Evolutionary conservation across 2,888 invertebrate species (phyloP), one percentile per base, ranked within the genome.

Genomic region (Leptogaster cylindrica): DNA sequence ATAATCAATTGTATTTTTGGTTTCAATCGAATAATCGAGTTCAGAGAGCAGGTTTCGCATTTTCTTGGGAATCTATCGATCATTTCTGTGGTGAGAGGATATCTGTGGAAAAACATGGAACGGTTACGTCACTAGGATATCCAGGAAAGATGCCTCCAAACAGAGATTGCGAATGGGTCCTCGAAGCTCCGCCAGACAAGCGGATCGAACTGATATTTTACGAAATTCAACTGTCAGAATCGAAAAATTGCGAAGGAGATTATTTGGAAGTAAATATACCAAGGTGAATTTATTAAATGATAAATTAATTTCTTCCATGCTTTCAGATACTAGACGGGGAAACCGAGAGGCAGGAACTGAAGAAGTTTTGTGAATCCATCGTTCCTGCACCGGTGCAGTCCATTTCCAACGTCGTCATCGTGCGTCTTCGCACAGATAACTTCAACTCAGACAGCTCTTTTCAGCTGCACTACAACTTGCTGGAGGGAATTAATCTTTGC

Each of bases 91-190:
- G 95, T 55, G 91, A 88, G 0, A 81, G 81, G 5, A 74, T 89
- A 0, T 84, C 83, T 0, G 61, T 75, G 2, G 77, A 79, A 0
- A 81, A 84, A 2, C 87, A 89, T 73, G 96, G 96, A 0, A 84
- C 87, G 0, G 86, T 97, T 36, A 86, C 85, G 67, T 94, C 95
- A 0, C 96, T 96, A 0, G 95, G 95, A 0, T 93, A 91, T 72
- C 96, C 96, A 0, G 92, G 91, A 3, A 85, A 85, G 72, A 94
- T 95, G 77, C 94, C 95, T 0, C 84, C 87, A 1, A 89, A 91
- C 76, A 78, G 86, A 33, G 91, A 95, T 75, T 97, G 97, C 76
- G 86, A 84, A 68, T 97, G 96, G 95, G 81, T 80, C n/a, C 81
- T 96, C 36, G 73, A 70, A 1, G 89, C 90, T 0, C 83, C 83